Conservation (phyloP, 1,140 invertebrate species). For the Lepidotrigona ventralis region DNA sequence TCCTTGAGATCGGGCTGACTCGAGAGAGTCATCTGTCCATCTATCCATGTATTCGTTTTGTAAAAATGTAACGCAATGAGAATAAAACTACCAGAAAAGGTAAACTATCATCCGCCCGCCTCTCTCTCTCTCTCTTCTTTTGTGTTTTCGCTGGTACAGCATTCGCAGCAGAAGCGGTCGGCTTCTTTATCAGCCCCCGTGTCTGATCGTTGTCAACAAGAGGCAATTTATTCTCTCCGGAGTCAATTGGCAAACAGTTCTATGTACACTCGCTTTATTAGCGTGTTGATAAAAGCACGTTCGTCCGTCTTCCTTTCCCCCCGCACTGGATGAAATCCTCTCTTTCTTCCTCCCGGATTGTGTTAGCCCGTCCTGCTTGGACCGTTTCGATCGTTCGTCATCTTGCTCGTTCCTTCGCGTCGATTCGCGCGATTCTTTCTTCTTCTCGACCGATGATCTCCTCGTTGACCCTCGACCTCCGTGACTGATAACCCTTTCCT, state of each 20-base stretch:
- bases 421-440: not conserved
- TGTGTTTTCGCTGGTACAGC: not conserved
- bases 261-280: constrained; percentile 52
- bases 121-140: not conserved
- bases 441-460: not conserved
- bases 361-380: not conserved
- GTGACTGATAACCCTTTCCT: constrained; percentile 47
- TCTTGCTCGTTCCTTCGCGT: not conserved
- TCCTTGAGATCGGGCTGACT: not conserved
- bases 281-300: constrained; percentile 9
- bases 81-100: constrained; percentile 22
- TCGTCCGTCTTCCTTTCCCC: not conserved
- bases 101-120: not conserved
- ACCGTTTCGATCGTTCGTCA: not conserved
- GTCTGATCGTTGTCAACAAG: constrained; percentile 49
- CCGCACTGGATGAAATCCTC: not conserved
- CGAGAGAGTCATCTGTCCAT: not conserved
- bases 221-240: constrained; percentile 43
- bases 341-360: not conserved
- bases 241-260: constrained; percentile 63
- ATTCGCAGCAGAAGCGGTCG: not conserved
- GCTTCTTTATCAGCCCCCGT: constrained; percentile 26
- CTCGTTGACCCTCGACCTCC: constrained; percentile 37
- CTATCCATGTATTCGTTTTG: too few relatives aligned
- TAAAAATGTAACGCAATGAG: not conserved